Evolutionary conservation across 2,113 vertebrate species (phyloP).

Genomic region (Asarcornis scutulata): DNA sequence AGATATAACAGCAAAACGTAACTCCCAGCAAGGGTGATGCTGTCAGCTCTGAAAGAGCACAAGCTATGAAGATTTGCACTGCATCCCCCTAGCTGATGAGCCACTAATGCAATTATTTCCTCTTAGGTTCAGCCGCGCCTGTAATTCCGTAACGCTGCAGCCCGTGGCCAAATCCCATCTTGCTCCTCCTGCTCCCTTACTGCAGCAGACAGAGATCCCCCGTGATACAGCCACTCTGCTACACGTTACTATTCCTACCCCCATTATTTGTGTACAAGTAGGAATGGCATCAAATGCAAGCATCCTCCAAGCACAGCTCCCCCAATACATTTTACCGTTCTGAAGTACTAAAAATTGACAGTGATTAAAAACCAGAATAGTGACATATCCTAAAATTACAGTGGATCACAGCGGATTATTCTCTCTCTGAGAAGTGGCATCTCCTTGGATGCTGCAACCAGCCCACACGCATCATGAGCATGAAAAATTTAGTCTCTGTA

Average conservation of each 20-base stretch:
- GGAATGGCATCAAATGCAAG: not conserved
- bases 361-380: not conserved
- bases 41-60: not conserved
- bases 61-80: not conserved
- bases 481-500: not conserved
- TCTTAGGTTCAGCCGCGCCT: not conserved
- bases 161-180: not conserved
- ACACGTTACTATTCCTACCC: not conserved
- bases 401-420: not conserved
- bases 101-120: not conserved
- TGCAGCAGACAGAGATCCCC: not conserved
- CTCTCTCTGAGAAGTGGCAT: not conserved
- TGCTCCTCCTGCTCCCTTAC: not conserved
- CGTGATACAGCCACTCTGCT: accelerated
- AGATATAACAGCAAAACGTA: not conserved
- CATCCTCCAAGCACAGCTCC: not conserved
- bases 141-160: not conserved
- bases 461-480: not conserved
- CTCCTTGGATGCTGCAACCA: not conserved
- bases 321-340: not conserved
- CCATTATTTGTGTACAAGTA: not conserved
- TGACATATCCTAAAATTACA: not conserved
- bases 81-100: not conserved
- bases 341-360: not conserved
- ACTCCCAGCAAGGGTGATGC: not conserved